A percentile compares a stretch with the other conserved stretches of the same genome.
Evolutionary conservation across 2,113 vertebrate genomes (phyloP).

Genomic region (Amazona vittata): DNA sequence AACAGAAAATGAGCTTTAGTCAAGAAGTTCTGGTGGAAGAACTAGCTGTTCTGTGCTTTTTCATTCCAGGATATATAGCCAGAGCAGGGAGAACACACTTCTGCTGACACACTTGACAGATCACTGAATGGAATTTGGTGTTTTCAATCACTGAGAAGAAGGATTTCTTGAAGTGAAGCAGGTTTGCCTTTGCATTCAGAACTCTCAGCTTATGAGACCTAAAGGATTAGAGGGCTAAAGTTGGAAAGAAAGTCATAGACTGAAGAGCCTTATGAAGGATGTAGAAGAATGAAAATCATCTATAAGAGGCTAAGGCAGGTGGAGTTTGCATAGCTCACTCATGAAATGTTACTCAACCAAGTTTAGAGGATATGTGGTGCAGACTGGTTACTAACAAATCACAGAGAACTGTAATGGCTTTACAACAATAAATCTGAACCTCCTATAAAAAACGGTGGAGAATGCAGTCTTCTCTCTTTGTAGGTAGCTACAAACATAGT

Average conservation of each 20-base stretch:
- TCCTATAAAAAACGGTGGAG: not conserved
- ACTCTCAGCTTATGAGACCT: conserved; percentile 17
- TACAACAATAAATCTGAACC: not conserved
- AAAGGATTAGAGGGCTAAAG: conserved; percentile 22
- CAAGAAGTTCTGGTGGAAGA: conserved; percentile 17
- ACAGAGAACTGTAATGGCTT: not conserved
- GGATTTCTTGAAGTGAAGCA: conserved; percentile 24
- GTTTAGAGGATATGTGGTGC: not conserved
- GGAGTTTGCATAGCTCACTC: not conserved
- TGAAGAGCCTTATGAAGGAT: conserved; percentile 3
- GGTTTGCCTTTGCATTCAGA: not conserved
- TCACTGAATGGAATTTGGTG: conserved; percentile 4
- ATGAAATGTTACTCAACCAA: not conserved
- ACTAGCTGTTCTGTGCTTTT: conserved; percentile 37
- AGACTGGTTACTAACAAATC: not conserved
- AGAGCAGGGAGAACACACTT: not conserved
- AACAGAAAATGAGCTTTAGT: conserved; percentile 25
- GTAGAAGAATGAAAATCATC: not conserved
- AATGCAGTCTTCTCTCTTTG: not conserved
- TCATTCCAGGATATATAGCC: conserved; percentile 24
- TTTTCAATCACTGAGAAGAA: conserved; percentile 34
- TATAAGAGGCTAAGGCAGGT: not conserved
- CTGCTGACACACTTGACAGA: conserved; percentile 51
- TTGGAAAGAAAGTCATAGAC: not conserved
- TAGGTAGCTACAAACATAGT: not conserved